phyloP scores from a whole-genome alignment of 2,797 vertebrate species.

The Dendrocincla fuliginosa region DNA sequence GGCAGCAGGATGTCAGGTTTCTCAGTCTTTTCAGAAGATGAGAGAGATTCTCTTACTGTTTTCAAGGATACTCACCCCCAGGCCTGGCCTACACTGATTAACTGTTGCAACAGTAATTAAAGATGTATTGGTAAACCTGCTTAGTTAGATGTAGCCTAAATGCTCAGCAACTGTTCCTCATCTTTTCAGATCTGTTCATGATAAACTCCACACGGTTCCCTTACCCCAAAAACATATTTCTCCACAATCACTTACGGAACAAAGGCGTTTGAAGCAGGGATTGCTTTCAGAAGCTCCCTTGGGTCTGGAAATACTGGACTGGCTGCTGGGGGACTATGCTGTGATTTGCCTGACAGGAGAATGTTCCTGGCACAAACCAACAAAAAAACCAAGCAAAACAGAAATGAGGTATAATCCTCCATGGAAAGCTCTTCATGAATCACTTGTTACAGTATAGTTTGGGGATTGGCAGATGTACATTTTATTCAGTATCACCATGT shows the following conservation, averaged over 20 bases:
- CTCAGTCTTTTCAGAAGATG: neutral
- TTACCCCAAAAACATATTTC: neutral
- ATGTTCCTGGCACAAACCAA: conserved; percentile 29
- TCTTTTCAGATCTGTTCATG: neutral
- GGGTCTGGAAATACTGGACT: conserved; percentile 33
- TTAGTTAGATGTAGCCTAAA: neutral
- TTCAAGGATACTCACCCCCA: neutral
- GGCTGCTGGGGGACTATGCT: conserved; percentile 1
- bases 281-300: conserved; percentile 37
- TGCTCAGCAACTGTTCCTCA: neutral
- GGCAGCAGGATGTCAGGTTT: neutral
- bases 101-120: neutral
- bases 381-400: neutral
- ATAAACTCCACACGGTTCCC: neutral
- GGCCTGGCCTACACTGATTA: neutral
- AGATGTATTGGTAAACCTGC: neutral
- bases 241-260: conserved; percentile 49
- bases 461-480: neutral
- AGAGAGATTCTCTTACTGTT: neutral
- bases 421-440: neutral
- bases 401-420: neutral
- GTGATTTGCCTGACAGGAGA: conserved; percentile 26
- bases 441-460: neutral
- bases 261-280: conserved; percentile 22
- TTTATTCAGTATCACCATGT: neutral